Base-by-base conservation (phyloP, 1,140 invertebrate genomes). In the Anastatus disparis region DNA sequence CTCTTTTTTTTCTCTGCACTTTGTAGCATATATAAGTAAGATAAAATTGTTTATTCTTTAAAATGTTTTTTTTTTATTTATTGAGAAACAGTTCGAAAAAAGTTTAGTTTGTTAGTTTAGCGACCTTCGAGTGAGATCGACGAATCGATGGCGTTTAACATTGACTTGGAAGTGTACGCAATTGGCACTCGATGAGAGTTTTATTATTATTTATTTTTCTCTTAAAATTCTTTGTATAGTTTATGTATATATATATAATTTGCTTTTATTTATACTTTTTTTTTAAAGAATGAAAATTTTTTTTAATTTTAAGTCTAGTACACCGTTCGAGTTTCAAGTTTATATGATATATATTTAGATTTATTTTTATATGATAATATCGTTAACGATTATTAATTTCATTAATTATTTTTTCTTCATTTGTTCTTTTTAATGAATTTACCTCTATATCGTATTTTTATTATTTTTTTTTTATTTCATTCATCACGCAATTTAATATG, bases 181-280 rank as follows among this genome's bases (percentile, higher is more conserved):
- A 62, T 72, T 72, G 70, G 70, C 70, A 72, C 70, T 67, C 63
- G 50, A 46, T 24, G 62, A 69, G 31, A 59, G 46, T 66, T 58
- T 35, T 6, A 35, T 10, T 35, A 10, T 35, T 35, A 22, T 15
- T 65, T 53, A 7, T 46, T 55, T 70, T 44, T 53, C 24, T 20
- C 27, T 65, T 65, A 71, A 71, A 59, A 65, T 65, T 65, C 13
- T 56, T 40, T 61, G 0, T 61, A 27, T 61, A 27, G 58, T 40
- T 35, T 29, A 26, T 64, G 2, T 26, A 46, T 63, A 44, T 55
- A 56, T 46, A 52, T 40, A 52, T 24, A 0, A 17, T 61, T 55
- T 10, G n/a, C n/a, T 35, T 24, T 35, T 15, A 38, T 17, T 52
- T 38, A 68, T 29, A 2, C 17, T 42, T 59, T 27, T 12, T n/a